Base-by-base conservation (phyloP, 1,140 invertebrate species). In the Eciton burchellii region DNA sequence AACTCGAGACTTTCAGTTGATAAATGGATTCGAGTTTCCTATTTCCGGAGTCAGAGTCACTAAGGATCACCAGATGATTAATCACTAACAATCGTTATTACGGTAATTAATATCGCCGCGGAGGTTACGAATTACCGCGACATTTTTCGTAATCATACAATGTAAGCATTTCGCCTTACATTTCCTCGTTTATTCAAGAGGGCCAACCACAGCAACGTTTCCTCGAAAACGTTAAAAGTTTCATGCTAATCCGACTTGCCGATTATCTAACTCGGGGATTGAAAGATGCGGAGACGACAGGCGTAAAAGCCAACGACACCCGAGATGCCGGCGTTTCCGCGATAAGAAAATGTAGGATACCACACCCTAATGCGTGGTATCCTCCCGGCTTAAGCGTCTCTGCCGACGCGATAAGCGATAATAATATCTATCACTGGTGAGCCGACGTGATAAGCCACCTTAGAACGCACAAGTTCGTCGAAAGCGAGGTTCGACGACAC, bases 391-490 rank as follows among this genome's bases (percentile, higher is more conserved):
- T 87, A 89, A 21, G 3, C 45, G 73, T 76, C 81, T 84, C 70
- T 81, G 81, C 71, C 82, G 73, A 82, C 84, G 72, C 82, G 84
- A 90, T 90, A 90, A 90, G 87, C 86, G 88, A 90, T 88, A 90
- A 90, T 90, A 89, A 90, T 88, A 89, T 87, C 90, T 88, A 85
- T 90, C 88, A 90, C 88, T 88, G 82, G 88, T 90, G 89, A 90
- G 83, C 88, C 82, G 74, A 29, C 24, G 72, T 87, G 88, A 90
- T 87, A 88, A 88, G 88, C 72, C 82, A 85, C 88, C 86, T 84
- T 14, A 43, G n/a, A n/a, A n/a, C n/a, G n/a, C n/a, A n/a, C n/a
- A n/a, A n/a, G n/a, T n/a, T n/a, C 41, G 49, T 45, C 43, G 24
- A 41, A 26, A 47, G 19, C 41, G 35, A n/a, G n/a, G n/a, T n/a